Base-by-base conservation (phyloP, 2,888 invertebrate genomes). In the Dysmachus trigonus region DNA sequence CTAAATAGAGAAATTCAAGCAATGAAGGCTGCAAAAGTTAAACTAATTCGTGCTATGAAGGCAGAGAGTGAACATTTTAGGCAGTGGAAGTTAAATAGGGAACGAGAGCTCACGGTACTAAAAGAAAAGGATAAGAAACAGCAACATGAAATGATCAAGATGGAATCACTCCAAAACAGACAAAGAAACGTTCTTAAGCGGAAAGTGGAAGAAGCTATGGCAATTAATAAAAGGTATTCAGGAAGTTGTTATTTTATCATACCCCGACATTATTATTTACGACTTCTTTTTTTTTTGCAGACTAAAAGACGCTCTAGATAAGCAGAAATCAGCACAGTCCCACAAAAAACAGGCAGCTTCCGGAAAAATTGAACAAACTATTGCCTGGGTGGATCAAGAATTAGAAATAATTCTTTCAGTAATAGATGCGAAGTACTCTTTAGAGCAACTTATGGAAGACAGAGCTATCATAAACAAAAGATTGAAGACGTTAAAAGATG, bases 181-280 rank as follows among this genome's bases (percentile, higher is more conserved):
- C 97, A 98, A 89, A 96, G 96, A 90, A 96, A 94, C 88, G 97
- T 98, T 1, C 93, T 97, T 8, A 96, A 96, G 89, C 93, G 98
- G 47, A 98, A 98, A 92, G 95, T 97, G 90, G 98, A 98, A 91
- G 97, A 97, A 91, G 97, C 97, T 0, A 94, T 95, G 38, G 96
- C 97, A 0, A 95, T 96, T 13, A 98, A 97, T 89, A 97, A 96
- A 91, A 93, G 97, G 91, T 91, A 87, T 89, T 87, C 86, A 30
- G 2, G 6, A 27, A 35, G 7, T 15, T 73, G 18, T 18, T 51
- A 10, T 62, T 62, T 8, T 22, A 1, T 1, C 13, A 8, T 62
- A 3, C 2, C 8, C 3, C n/a, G n/a, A n/a, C n/a, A n/a, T n/a
- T n/a, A 10, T 62, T 10, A 7, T 41, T 41, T 41, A 41, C 13